Evolutionary conservation across 1,140 invertebrate species (phyloP).

Genomic region (Zaprionus gabonicus): DNA sequence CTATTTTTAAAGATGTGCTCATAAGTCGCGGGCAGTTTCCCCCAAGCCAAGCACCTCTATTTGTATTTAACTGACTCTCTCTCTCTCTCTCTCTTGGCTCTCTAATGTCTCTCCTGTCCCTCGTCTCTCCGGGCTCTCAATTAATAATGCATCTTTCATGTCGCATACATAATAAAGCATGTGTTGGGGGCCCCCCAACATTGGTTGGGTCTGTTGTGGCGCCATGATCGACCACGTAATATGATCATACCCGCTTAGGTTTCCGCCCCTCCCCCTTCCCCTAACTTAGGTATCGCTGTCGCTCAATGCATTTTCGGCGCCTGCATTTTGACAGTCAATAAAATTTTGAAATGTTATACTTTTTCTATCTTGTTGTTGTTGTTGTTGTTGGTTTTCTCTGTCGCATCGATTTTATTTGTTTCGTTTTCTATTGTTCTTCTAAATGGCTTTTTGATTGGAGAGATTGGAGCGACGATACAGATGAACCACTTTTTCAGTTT

Average conservation of each 20-base stretch:
- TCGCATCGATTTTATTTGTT: constrained; percentile 69
- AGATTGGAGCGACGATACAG: constrained; percentile 67
- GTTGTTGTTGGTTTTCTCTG: constrained; percentile 32
- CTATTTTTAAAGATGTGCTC: constrained; percentile 83
- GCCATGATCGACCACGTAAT: constrained; percentile 51
- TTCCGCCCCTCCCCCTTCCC: constrained; percentile 23
- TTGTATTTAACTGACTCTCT: neutral
- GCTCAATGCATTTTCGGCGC: constrained; percentile 49
- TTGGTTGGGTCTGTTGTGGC: constrained; percentile 47
- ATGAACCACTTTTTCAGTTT: constrained; percentile 80
- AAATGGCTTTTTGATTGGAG: constrained; percentile 81
- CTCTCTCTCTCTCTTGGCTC: neutral
- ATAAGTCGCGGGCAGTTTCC: constrained; percentile 1
- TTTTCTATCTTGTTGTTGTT: constrained; percentile 35
- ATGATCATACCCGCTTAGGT: constrained; percentile 70
- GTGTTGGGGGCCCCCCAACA: constrained; percentile 6
- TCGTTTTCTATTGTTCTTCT: constrained; percentile 53
- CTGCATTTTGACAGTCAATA: constrained; percentile 83
- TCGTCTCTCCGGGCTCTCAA: neutral
- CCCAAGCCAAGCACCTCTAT: neutral
- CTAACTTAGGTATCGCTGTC: neutral
- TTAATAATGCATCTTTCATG: constrained; percentile 70
- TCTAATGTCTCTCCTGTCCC: constrained; percentile 18
- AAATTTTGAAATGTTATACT: constrained; percentile 84
- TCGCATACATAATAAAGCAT: constrained; percentile 68